Evolutionary conservation across 2,113 vertebrate genomes (phyloP).

Genomic region (Pedetes capensis): DNA sequence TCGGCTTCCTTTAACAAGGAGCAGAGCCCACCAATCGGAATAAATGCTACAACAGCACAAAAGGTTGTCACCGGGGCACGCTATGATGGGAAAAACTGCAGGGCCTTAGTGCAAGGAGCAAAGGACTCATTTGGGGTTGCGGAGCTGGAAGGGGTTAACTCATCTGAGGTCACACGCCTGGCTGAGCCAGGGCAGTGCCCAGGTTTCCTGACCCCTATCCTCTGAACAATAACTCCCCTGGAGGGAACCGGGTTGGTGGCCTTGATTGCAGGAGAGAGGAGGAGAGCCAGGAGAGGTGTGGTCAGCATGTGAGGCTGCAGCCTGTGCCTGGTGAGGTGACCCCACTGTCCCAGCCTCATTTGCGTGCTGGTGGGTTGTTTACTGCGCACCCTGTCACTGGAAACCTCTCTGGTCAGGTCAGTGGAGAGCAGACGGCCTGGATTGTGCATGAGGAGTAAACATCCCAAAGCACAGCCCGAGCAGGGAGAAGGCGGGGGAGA

Average conservation of each 20-base stretch:
- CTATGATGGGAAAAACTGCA: background rate
- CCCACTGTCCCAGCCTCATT: background rate
- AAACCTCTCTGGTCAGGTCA: constrained; percentile 38
- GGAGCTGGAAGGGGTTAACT: background rate
- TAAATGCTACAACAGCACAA: background rate
- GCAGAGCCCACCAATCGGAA: background rate
- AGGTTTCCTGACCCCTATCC: constrained; percentile 19
- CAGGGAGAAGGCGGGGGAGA: background rate
- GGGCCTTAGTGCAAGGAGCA: background rate
- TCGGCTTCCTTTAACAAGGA: background rate
- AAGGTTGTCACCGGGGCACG: background rate
- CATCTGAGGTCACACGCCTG: background rate
- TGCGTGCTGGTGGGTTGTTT: constrained; percentile 21
- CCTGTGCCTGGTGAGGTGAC: rapidly evolving
- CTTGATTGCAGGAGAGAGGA: background rate
- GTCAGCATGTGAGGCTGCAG: background rate
- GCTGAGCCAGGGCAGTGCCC: background rate
- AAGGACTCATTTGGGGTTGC: background rate
- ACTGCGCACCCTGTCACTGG: constrained; percentile 1
- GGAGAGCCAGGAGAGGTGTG: background rate
- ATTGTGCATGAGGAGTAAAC: background rate
- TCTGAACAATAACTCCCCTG: constrained; percentile 24
- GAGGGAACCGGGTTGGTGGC: background rate
- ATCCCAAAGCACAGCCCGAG: background rate
- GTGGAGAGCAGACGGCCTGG: background rate